phyloP scores from a whole-genome alignment of 2,113 vertebrate genomes.

The Silurus meridionalis region DNA sequence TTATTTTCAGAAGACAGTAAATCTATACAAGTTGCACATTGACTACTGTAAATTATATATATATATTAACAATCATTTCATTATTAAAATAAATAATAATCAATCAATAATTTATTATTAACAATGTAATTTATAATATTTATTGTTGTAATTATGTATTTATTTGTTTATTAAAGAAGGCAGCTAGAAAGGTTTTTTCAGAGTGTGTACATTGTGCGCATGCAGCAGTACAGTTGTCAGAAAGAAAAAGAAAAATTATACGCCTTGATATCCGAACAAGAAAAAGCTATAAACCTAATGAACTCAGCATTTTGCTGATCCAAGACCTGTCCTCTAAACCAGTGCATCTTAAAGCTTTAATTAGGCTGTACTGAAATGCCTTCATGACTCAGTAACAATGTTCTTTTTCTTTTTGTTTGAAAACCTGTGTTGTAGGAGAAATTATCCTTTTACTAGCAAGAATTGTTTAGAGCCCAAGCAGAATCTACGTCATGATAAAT shows the following conservation, averaged over 20 bases:
- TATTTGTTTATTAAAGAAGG: background rate
- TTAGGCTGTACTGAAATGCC: background rate
- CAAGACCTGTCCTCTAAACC: constrained; percentile 41
- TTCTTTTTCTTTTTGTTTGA: background rate
- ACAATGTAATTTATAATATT: background rate
- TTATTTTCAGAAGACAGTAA: too few relatives aligned
- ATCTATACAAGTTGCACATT: too few relatives aligned
- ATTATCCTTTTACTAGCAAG: background rate
- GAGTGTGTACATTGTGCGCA: background rate
- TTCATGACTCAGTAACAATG: background rate
- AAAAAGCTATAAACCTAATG: constrained; percentile 34
- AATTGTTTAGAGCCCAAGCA: background rate
- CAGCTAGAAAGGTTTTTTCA: background rate
- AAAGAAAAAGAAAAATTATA: constrained; percentile 3
- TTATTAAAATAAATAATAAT: too few relatives aligned
- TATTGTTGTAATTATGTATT: background rate
- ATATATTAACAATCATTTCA: too few relatives aligned
- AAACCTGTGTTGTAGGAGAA: constrained; percentile 9
- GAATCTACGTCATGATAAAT: constrained; percentile 9
- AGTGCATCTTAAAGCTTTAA: constrained; percentile 28
- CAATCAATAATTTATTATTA: background rate
- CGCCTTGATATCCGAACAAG: background rate
- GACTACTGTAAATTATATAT: too few relatives aligned
- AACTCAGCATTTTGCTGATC: constrained; percentile 52
- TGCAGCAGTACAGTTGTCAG: background rate